Conservation (phyloP, 2,113 vertebrate genomes). For the Spermophilus dauricus region DNA sequence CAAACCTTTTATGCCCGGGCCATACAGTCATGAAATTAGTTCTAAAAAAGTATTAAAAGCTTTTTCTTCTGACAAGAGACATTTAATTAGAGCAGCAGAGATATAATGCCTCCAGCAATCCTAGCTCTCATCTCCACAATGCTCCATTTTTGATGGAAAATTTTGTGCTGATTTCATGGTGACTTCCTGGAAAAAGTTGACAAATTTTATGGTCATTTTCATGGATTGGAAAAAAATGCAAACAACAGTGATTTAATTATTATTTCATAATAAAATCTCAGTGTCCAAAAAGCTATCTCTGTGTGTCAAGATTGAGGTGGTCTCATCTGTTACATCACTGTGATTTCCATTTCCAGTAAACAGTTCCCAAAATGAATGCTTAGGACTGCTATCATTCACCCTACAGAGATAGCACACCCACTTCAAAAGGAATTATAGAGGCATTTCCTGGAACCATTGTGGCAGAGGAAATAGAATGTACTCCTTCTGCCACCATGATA, state of each 20-base stretch:
- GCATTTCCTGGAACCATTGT: not conserved
- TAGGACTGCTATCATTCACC: not conserved
- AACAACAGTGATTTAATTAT: constrained; percentile 82
- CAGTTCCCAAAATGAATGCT: constrained; percentile 17
- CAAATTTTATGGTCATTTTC: constrained; percentile 69
- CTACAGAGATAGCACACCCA: not conserved
- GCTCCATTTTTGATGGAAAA: constrained; percentile 78
- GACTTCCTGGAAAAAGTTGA: constrained; percentile 81
- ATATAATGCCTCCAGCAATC: constrained; percentile 52
- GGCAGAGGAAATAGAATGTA: not conserved
- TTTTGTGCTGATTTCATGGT: constrained; percentile 82
- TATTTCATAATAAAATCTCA: constrained; percentile 76
- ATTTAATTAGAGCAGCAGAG: constrained; percentile 65
- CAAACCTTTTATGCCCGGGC: not conserved
- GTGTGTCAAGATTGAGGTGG: constrained; percentile 49
- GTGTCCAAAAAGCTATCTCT: constrained; percentile 73
- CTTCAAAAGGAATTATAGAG: not conserved
- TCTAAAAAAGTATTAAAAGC: constrained; percentile 47
- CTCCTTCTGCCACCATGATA: not conserved
- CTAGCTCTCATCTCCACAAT: constrained; percentile 67
- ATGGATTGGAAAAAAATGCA: constrained; percentile 37
- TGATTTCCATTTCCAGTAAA: constrained; percentile 62
- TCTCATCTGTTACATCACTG: constrained; percentile 12
- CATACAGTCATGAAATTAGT: constrained; percentile 15
- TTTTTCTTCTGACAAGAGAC: constrained; percentile 71